Evolutionary conservation across 1,140 invertebrate genomes (phyloP).

Genomic region (Atopsyche davidsoni): DNA sequence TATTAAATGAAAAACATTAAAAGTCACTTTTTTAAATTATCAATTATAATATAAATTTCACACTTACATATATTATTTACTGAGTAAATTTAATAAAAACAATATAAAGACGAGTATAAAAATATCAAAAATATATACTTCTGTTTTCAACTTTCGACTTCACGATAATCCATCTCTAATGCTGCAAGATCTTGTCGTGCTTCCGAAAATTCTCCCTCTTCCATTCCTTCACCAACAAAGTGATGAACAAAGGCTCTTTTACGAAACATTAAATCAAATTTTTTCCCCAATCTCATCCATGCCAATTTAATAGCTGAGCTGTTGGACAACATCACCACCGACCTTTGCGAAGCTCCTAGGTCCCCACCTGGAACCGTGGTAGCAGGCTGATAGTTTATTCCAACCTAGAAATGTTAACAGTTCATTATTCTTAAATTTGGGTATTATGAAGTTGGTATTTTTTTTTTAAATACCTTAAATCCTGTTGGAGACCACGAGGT

Average conservation of each 20-base stretch:
- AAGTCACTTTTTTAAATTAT: background rate
- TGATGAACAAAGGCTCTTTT: slow-evolving; percentile 74
- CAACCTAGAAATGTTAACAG: slow-evolving; percentile 38
- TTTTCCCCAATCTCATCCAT: slow-evolving; percentile 61
- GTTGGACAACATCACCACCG: slow-evolving; percentile 70
- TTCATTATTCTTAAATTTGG: too few relatives aligned
- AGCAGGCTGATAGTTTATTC: slow-evolving; percentile 67
- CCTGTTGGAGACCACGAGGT: slow-evolving; percentile 71
- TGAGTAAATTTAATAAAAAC: background rate
- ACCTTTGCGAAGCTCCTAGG: slow-evolving; percentile 59
- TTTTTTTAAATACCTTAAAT: slow-evolving; percentile 55
- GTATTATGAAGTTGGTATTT: too few relatives aligned
- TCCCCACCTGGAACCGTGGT: slow-evolving; percentile 69
- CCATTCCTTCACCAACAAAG: slow-evolving; percentile 75
- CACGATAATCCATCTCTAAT: slow-evolving; percentile 61
- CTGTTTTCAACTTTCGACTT: slow-evolving; percentile 40
- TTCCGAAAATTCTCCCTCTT: slow-evolving; percentile 66
- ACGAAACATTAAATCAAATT: slow-evolving; percentile 67
- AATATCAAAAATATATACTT: background rate
- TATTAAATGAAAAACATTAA: background rate
- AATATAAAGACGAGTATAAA: background rate
- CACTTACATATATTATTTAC: slow-evolving; percentile 1
- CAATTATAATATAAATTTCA: slow-evolving; percentile 1
- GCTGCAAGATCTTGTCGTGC: slow-evolving; percentile 66
- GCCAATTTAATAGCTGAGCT: slow-evolving; percentile 68